These are phyloP conservation scores for Aplidium turbinatum DNA, from an alignment of 23 tunicate species.

Conservation along the genomic window DNA sequence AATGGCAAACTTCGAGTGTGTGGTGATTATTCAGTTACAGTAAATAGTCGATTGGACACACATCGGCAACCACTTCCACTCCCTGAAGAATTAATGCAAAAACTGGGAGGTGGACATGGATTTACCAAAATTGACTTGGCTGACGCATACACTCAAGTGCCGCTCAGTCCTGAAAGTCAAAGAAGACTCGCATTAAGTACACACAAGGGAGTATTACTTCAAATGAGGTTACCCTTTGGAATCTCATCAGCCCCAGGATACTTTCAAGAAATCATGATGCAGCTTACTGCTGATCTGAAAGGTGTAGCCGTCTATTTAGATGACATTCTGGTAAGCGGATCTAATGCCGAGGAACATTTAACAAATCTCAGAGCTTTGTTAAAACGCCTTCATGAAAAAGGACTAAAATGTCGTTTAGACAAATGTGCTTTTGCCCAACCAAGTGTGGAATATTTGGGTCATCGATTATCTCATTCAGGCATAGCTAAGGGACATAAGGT, in stretches of 20 bases:
- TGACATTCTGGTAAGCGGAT: constrained; percentile 40
- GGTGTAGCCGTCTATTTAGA: constrained; percentile 39
- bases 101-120: constrained; percentile 28
- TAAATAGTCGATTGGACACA: constrained; percentile 5
- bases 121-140: constrained; percentile 38
- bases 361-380: constrained; percentile 8
- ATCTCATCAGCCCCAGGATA: constrained; percentile 26
- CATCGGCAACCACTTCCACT: constrained; percentile 36
- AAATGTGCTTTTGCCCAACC: constrained; percentile 35
- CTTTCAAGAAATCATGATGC: constrained; percentile 14
- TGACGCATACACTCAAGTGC: constrained; percentile 25
- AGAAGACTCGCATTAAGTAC: constrained; percentile 34
- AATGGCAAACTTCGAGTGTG: not conserved
- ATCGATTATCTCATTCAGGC: constrained; percentile 1
- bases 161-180: constrained; percentile 28
- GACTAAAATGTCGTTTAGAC: constrained; percentile 21
- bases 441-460: constrained; percentile 31
- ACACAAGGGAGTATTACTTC: constrained; percentile 20
- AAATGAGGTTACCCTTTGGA: constrained; percentile 33
- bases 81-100: constrained; percentile 22
- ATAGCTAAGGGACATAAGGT: constrained; percentile 23
- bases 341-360: constrained; percentile 18
- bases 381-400: constrained; percentile 6
- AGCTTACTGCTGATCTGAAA: constrained; percentile 15
- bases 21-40: constrained; percentile 7